These are phyloP conservation scores for Acrossocheilus wenchowensis DNA, from an alignment of 2,797 vertebrate genomes.

Conservation along the genomic window DNA sequence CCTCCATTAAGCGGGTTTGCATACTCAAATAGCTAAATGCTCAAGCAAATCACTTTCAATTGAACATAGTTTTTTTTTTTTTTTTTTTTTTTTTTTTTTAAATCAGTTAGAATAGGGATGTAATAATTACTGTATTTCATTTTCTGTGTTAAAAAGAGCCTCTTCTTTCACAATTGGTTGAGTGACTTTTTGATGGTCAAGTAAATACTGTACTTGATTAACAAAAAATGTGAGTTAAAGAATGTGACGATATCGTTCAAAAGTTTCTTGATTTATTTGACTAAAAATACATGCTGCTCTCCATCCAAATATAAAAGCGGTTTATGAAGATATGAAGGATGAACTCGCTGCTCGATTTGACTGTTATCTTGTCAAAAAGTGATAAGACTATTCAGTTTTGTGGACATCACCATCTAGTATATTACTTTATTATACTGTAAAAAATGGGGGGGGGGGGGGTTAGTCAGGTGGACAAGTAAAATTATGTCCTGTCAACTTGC, in stretches of 20 bases:
- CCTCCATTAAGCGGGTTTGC: conserved; percentile 35
- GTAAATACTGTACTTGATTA: not conserved
- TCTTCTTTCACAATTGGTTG: not conserved
- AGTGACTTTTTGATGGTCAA: not conserved
- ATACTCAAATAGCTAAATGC: conserved; percentile 32
- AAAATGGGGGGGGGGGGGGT: no score
- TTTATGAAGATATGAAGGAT: not conserved
- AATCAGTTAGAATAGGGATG: not conserved
- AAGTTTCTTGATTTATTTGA: not conserved
- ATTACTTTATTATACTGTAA: no score
- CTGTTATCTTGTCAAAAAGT: no score
- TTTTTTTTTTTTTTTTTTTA: not conserved
- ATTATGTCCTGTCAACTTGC: no score
- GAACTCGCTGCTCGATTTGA: not conserved
- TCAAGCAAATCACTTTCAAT: conserved; percentile 11
- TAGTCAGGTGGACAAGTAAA: no score
- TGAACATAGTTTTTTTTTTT: not conserved
- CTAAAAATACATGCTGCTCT: not conserved
- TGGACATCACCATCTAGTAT: no score
- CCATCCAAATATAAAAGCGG: not conserved
- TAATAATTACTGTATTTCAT: not conserved
- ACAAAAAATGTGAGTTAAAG: not conserved
- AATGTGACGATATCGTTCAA: not conserved
- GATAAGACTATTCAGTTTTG: no score
- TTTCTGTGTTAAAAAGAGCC: not conserved